These are phyloP conservation scores for Trimorus sp. DNA, from an alignment of 2,888 invertebrate genomes.

Conservation along the genomic window DNA sequence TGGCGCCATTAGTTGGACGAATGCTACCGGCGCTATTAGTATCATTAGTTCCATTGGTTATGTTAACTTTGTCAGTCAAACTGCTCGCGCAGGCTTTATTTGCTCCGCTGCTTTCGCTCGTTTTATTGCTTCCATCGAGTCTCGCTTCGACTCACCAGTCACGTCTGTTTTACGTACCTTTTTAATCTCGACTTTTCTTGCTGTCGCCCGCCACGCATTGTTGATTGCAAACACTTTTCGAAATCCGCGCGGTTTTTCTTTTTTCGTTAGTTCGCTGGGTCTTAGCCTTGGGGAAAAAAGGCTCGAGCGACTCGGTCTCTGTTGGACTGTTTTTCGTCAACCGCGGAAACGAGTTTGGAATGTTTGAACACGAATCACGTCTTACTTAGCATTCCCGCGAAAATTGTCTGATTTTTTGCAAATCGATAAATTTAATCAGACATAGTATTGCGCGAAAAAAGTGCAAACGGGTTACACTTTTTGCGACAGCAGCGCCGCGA, in stretches of 20 bases:
- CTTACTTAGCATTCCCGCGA: slow-evolving; percentile 16
- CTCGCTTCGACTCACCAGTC: slow-evolving; percentile 10
- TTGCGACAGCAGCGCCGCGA: slow-evolving; percentile 28
- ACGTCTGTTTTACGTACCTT: slow-evolving; percentile 11
- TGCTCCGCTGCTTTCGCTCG: slow-evolving; percentile 9
- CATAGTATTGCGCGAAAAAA: slow-evolving; percentile 24
- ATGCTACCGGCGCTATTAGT: slow-evolving; percentile 18
- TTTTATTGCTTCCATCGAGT: slow-evolving; percentile 31
- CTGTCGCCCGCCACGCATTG: neutral
- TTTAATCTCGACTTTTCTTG: slow-evolving; percentile 14
- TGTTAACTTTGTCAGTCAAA: slow-evolving; percentile 35
- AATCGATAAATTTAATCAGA: slow-evolving; percentile 53
- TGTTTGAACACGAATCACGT: slow-evolving; percentile 21
- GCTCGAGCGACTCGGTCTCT: too few species aligned
- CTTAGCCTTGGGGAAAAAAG: neutral
- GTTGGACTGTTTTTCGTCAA: too few species aligned
- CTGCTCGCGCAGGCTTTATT: slow-evolving; percentile 25
- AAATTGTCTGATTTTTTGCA: slow-evolving; percentile 29
- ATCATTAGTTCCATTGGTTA: slow-evolving; percentile 34
- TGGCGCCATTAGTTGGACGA: slow-evolving; percentile 21
- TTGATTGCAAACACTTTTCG: slow-evolving; percentile 12
- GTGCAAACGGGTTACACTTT: slow-evolving; percentile 38
- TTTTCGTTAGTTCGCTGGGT: neutral
- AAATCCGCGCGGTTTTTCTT: neutral
- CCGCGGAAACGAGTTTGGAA: too few species aligned